Evolutionary conservation across 2,888 invertebrate genomes (phyloP), one percentile per base, ranked within the genome.

Genomic region (Notodonta ziczac): DNA sequence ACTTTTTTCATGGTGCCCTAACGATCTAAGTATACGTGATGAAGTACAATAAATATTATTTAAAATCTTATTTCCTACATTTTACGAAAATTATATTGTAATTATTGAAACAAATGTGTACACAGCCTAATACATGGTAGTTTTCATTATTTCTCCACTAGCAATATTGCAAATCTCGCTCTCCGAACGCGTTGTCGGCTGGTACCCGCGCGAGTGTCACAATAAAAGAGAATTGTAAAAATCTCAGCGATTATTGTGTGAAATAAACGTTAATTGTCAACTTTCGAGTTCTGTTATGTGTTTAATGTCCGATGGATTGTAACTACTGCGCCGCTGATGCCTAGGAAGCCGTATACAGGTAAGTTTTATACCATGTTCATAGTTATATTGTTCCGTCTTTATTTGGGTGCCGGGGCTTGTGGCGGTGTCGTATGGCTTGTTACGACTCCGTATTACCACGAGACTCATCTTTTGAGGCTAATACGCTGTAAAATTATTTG

Each of bases 231-330:
- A 84, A 85, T 54, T 81, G 79, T 82, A 81, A 86, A 87, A 88
- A 89, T 86, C 76, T 82, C 74, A 83, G 82, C 84, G 82, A 83
- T 80, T 85, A 86, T 85, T 89, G 87, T 87, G 87, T 87, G 86
- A 87, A 89, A 84, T 87, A 87, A 85, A 86, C 83, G 78, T 74
- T 84, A 81, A 80, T 83, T 85, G 81, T 83, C 83, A 76, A 77
- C 69, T 74, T 79, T 81, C 65, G 83, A 82, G 82, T 77, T 86
- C 83, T 83, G 84, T 86, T 78, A 81, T 77, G 76, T 80, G 82
- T 81, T 78, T 69, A 78, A 71, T 83, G 68, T 84, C 85, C 84
- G 82, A 87, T 87, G 86, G 84, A 83, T 84, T 76, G 75, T 76
- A 67, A 76, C 76, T 78, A 70, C 67, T 67, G 72, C 66, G 66